Percentiles rank a stretch among this genome's conserved stretches.
phyloP scores from a whole-genome alignment of 2,113 vertebrate species.

The Toxotes jaculatrix region DNA sequence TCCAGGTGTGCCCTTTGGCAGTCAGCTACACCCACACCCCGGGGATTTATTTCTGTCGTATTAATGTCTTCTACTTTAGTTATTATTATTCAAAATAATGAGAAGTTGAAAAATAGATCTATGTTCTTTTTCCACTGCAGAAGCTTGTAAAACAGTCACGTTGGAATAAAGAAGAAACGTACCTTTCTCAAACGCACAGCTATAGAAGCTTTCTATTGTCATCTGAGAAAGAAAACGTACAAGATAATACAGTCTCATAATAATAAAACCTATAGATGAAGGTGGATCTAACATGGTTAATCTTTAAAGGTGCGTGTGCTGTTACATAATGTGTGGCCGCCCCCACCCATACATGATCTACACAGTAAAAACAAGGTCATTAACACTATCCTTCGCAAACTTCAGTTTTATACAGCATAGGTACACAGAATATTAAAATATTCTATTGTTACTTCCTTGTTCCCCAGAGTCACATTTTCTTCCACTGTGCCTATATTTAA shows the following conservation, averaged over 20 bases:
- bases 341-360: background rate
- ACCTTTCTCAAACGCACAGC: background rate
- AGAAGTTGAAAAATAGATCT: no score
- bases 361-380: background rate
- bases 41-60: no score
- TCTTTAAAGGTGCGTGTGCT: background rate
- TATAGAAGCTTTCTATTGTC: background rate
- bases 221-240: background rate
- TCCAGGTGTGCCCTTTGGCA: no score
- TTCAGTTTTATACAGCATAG: background rate
- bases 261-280: background rate
- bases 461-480: background rate
- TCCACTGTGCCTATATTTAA: background rate
- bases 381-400: background rate
- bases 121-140: background rate
- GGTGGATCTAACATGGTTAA: background rate
- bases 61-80: no score
- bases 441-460: background rate
- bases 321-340: background rate
- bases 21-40: no score
- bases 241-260: background rate
- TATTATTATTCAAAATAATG: no score
- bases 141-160: background rate
- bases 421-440: background rate
- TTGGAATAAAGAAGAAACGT: background rate